Evolutionary conservation across 1,140 invertebrate species (phyloP), one percentile per base, ranked within the genome.

Genomic region (Diploscapter pachys): DNA sequence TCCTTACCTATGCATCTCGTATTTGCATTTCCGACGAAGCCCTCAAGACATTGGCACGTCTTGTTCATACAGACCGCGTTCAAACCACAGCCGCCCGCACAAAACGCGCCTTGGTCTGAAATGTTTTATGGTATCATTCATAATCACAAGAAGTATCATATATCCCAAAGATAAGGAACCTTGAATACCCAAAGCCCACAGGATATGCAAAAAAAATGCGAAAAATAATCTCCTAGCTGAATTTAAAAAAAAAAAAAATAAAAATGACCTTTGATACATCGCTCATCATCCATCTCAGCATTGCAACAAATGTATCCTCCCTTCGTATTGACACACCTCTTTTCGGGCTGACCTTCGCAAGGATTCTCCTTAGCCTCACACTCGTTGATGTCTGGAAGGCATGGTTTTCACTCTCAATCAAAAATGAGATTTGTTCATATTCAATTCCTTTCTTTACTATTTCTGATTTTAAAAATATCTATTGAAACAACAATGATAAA

Each of bases 271-370:
- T 77, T 74, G 49, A 78, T 79, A 69, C 77, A 81, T 51, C 78
- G 11, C 2, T 55, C 78, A 66, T 80, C 79, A 64, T 72, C 67
- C 8, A 56, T n/a, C 50, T 65, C 63, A 63, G 73, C 63, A 54
- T 81, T 76, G 66, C 81, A 82, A 72, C 81, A 82, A 13, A 82
- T 78, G 71, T 81, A 82, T 62, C 81, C 80, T 11, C 81, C 81
- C 13, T 82, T 76, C 50, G 81, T 72, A 71, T 82, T 82, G 56
- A 82, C 72, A 54, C 81, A 82, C 52, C 77, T 53, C 11, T 64
- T 72, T 3, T 70, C 78, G 4, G 63, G 50, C 51, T 81, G 65
- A 50, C 70, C 51, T n/a, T 66, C 57, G 62, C 81, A 82, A 9
- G 78, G 77, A 49, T 70, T 72, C 3, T 72, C 70, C 48, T 62